phyloP scores from a whole-genome alignment of 2,888 invertebrate species.

The Serrognathus titanus region DNA sequence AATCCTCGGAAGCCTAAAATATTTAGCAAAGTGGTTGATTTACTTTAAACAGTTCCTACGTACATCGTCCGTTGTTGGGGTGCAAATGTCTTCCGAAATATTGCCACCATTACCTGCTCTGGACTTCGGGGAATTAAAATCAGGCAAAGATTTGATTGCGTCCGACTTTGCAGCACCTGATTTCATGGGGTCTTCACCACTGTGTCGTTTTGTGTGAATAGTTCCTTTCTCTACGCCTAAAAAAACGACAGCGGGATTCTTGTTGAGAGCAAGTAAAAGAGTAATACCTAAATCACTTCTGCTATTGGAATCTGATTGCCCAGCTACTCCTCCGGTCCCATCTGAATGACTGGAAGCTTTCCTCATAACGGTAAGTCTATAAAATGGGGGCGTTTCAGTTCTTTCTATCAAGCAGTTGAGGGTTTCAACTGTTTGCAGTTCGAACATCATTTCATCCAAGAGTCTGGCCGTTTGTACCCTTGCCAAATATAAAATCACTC shows the following conservation, averaged over 20 bases:
- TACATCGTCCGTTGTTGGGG: slow-evolving; percentile 48
- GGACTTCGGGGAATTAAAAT: slow-evolving; percentile 54
- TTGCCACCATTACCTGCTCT: slow-evolving; percentile 16
- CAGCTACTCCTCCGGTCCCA: slow-evolving; percentile 53
- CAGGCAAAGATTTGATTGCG: slow-evolving; percentile 56
- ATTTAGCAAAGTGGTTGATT: neutral
- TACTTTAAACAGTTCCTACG: slow-evolving; percentile 1
- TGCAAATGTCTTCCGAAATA: slow-evolving; percentile 49
- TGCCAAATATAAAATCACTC: slow-evolving; percentile 90
- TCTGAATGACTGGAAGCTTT: slow-evolving; percentile 84
- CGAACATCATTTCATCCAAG: slow-evolving; percentile 95
- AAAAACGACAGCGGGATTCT: too few relatives aligned
- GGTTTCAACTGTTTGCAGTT: slow-evolving; percentile 95
- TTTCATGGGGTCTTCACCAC: slow-evolving; percentile 83
- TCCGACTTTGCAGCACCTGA: slow-evolving; percentile 66
- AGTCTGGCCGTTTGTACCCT: slow-evolving; percentile 88
- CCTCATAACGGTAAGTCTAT: slow-evolving; percentile 87
- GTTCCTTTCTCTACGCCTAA: slow-evolving; percentile 85
- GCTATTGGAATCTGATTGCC: slow-evolving; percentile 51
- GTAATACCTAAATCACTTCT: slow-evolving; percentile 44
- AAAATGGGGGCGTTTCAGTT: slow-evolving; percentile 97
- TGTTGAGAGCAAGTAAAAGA: neutral
- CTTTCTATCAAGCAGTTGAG: slow-evolving; percentile 93
- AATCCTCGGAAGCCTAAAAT: slow-evolving; percentile 38
- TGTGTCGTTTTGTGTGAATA: slow-evolving; percentile 93